Evolutionary conservation across 92 coral and sea anemone genomes (phyloP).

Genomic region (Epizoanthus scotinus): DNA sequence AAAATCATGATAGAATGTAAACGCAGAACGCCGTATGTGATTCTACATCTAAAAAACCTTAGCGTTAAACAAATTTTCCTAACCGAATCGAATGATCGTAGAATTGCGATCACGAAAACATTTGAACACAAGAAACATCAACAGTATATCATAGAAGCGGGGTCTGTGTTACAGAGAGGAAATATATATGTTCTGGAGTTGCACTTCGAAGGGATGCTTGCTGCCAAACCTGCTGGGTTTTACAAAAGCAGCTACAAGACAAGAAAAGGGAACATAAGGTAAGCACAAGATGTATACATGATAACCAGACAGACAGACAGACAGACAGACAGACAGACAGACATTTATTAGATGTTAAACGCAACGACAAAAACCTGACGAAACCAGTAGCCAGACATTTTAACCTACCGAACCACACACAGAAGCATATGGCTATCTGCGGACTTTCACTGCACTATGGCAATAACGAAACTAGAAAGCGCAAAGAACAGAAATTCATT

Average conservation of each 20-base stretch:
- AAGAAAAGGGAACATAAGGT: constrained; percentile 60
- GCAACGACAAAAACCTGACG: too few relatives aligned
- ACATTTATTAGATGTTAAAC: too few relatives aligned
- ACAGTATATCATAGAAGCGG: constrained; percentile 44
- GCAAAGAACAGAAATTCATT: too few relatives aligned
- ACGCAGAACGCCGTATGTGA: constrained; percentile 58
- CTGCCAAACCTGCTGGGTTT: constrained; percentile 66
- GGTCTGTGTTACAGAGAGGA: constrained; percentile 41
- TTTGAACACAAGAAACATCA: constrained; percentile 43
- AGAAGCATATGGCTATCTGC: too few relatives aligned
- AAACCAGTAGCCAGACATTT: too few relatives aligned
- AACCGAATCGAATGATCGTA: constrained; percentile 38
- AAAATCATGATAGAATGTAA: constrained; percentile 59
- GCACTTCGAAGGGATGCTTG: constrained; percentile 58
- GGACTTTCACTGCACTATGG: too few relatives aligned
- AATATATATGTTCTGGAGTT: constrained; percentile 50
- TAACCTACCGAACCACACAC: too few relatives aligned
- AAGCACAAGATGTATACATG: not conserved
- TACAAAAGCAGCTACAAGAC: constrained; percentile 66
- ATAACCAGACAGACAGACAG: too few relatives aligned
- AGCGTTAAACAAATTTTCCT: constrained; percentile 47
- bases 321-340: too few relatives aligned
- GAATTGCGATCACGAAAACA: constrained; percentile 44
- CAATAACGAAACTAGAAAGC: too few relatives aligned
- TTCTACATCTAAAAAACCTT: constrained; percentile 68